These are phyloP conservation scores for Chaenogobius annularis DNA, from an alignment of 2,113 vertebrate species.

Conservation along the genomic window DNA sequence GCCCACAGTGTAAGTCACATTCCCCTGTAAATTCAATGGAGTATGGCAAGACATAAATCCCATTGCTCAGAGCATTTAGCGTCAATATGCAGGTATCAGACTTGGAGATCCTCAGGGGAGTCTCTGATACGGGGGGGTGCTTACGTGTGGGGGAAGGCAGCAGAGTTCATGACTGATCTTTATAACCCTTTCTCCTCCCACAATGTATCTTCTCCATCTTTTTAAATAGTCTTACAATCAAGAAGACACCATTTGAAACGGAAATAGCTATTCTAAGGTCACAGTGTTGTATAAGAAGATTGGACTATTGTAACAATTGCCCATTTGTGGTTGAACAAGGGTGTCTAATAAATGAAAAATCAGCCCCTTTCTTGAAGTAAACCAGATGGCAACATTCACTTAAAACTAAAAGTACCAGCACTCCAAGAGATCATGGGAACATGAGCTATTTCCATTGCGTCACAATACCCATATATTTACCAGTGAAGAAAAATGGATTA, in stretches of 20 bases:
- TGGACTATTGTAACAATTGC: conserved; percentile 21
- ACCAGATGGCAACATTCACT: not conserved
- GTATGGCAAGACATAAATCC: conserved; percentile 15
- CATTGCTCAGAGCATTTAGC: conserved; percentile 32
- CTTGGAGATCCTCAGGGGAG: conserved; percentile 32
- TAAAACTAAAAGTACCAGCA: not conserved
- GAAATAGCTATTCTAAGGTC: not conserved
- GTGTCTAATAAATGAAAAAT: conserved; percentile 22
- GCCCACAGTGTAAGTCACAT: conserved; percentile 17
- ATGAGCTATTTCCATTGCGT: not conserved
- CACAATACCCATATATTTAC: not conserved
- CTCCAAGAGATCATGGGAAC: not conserved
- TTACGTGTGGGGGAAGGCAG: conserved; percentile 25
- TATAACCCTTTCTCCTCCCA: not conserved
- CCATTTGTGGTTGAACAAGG: conserved; percentile 29
- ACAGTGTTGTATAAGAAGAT: not conserved
- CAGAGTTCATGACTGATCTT: conserved; percentile 3
- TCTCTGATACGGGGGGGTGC: not conserved
- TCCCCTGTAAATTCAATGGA: conserved; percentile 23
- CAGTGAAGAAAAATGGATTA: not conserved
- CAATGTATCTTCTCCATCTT: not conserved
- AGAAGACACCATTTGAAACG: not conserved
- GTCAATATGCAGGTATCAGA: conserved; percentile 34
- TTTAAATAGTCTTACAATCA: not conserved
- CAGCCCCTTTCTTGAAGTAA: not conserved